Base-by-base conservation (phyloP, 2,797 vertebrate genomes). In the Notolabrus celidotus region DNA sequence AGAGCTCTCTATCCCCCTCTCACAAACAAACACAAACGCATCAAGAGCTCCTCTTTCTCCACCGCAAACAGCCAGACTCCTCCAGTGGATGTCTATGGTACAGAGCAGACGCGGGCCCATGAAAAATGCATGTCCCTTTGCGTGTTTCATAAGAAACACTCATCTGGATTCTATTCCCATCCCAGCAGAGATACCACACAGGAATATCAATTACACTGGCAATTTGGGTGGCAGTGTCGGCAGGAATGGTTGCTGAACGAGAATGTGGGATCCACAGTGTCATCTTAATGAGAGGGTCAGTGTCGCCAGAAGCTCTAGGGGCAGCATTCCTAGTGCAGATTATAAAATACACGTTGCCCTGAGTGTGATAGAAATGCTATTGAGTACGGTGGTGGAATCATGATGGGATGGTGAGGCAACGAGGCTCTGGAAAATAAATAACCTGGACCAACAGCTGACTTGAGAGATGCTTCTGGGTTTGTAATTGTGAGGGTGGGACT, bases 51-150 rank as follows among this genome's bases (percentile, higher is more conserved):
- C 74, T 70, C 76, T 72, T 62, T 75, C 67, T 39, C 69, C 46
- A 33, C 57, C 79, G 72, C 68, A 79, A 78, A 85, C 76, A 84
- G 29, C 70, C 82, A 70, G 77, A 82, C 62, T 70, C 23, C 46
- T 47, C 46, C 46, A 0, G 54, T 86, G 84, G 54, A 60, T 76
- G 73, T 81, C 80, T 74, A 62, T 64, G 73, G 83, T 80, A 73
- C 82, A 79, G 66, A 84, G 81, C 87, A 89, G 88, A 91, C 88
- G 58, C 63, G 36, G 77, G 63, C 73, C 82, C 83, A 92, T 93
- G 88, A 93, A 93, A 94, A 91, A 93, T 92, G 89, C 82, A 92
- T 92, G 87, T 85, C 73, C 80, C 79, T 85, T 85, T 80, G 80
- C 70, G 86, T 82, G 77, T 89, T 92, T 91, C 87, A 90, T 90